Evolutionary conservation across 2,797 vertebrate genomes (phyloP), one percentile per base, ranked within the genome.

Genomic region (Tokudaia tokunoshimensis): DNA sequence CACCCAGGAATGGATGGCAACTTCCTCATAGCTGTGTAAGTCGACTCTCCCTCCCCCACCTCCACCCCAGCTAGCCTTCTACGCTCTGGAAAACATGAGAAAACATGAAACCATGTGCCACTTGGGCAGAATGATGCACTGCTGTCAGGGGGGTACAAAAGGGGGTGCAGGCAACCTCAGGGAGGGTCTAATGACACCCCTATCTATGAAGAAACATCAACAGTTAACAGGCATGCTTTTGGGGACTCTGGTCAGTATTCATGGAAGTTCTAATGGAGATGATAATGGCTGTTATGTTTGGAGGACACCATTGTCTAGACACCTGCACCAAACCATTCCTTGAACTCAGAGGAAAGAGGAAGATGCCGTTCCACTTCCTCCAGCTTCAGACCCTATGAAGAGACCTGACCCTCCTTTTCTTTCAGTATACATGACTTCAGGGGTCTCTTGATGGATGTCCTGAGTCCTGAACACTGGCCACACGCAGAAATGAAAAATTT

Each of bases 41-140:
- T 72, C 1, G 4, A 29, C 34, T 29, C 22, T 0, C 4, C 4
- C 13, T 0, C 4, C 13, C 61, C 22, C 8, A 15, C 8, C 24
- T 24, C 41, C 20, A 59, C 4, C 14, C 15, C n/a, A 55, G 15
- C 9, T 55, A 19, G 44, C 47, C 50, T 41, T 57, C 13, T 15
- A 26, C 7, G 9, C 13, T 74, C 67, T n/a, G n/a, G n/a, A n/a
- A n/a, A n/a, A n/a, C n/a, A n/a, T n/a, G n/a, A n/a, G n/a, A n/a
- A n/a, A n/a, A n/a, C 65, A 20, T 55, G 4, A 41, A 37, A 17
- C 50, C 65, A 72, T 5, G 67, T 41, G 14, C 1, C 26, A 4
- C n/a, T 41, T 31, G 24, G 85, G 14, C 15, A 74, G 67, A 74
- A 41, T 19, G 17, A 44, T 11, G 37, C 14, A 4, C 50, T 29